Base-by-base conservation (phyloP, 2,888 invertebrate genomes). In the Lacanobia oleracea region DNA sequence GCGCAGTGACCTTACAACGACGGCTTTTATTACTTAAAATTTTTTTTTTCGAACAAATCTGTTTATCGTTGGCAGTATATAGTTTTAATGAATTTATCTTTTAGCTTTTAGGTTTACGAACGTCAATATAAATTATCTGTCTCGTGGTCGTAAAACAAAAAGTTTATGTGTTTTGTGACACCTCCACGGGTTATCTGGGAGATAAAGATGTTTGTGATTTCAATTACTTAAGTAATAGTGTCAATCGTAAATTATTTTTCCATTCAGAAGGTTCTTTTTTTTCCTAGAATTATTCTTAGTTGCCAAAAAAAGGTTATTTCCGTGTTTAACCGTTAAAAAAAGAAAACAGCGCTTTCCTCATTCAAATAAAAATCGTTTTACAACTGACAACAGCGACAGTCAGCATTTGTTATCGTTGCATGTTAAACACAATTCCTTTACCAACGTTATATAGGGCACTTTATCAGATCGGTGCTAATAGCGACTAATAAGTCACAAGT, bases 161-260 rank as follows among this genome's bases (percentile, higher is more conserved):
- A 83, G 84, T 91, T 92, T 89, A 92, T 89, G 86, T 87, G 77
- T 86, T 77, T 66, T 86, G 85, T 90, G 90, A 89, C 90, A 90
- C 88, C 77, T 66, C 53, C 23, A 48, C 66, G 84, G 91, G 91
- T 91, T 90, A 90, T 87, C 88, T 71, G 7, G 45, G 12, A 63
- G 92, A 91, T 92, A 91, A 89, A 57, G 69, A 76, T 85, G 76
- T 82, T 82, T 83, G 70, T 83, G 72, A 78, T 81, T 82, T 80
- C 75, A 87, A 86, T 84, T 84, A 81, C 72, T 67, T 60, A 57
- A 67, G 69, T 69, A 62, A 74, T 69, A 68, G 66, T 75, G 16
- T 65, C 37, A 27, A 43, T 64, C 14, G 43, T 43, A 50, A 66
- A 77, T 71, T 67, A 72, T 72, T 77, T 71, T 77, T 66, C 65